Base-by-base conservation (phyloP, 37 sponge, comb jelly and placozoan species). In the Cliona cf. orientalis region DNA sequence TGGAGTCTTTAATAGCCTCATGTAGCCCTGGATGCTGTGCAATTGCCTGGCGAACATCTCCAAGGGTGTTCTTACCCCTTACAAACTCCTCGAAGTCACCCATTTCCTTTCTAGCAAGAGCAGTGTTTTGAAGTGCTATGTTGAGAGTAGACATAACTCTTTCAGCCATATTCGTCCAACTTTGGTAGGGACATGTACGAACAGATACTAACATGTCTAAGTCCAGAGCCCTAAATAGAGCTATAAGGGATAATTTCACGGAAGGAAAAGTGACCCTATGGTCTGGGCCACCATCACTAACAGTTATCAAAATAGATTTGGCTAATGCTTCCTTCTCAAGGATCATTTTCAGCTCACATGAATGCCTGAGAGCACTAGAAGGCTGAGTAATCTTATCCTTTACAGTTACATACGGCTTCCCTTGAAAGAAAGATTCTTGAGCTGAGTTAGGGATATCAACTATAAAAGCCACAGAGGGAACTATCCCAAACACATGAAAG, bases 251-350 rank as follows among this genome's bases (percentile, higher is more conserved):
- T 32, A 81, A 17, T 56, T 81, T 41, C 12, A 81, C 82, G 14
- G 82, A 81, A 31, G 26, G 43, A 71, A 59, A 81, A 29, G 82
- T 59, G 11, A 81, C 14, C 26, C 82, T 22, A 38, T 81, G 82
- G 42, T 81, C 82, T 32, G 71, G 82, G 22, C 82, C 82, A 5
- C 72, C 72, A 81, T 81, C 82, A 71, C 72, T 81, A 12, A 71
- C 21, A 6, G 44, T 5, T 42, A 77, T 9, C 64, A 63, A 4
- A 77, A 77, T n/a, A 11, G 59, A 39, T 9, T 75, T 75, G 3
- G 17, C 53, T 12, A 36, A 41, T 2, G 22, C 60, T 57, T 59
- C 76, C 61, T 75, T 59, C 76, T 34, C 19, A 45, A 78, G 36
- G 28, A 78, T 32, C 23, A 23, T 42, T 65, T 21, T 45, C 56